Evolutionary conservation across 2,113 vertebrate species (phyloP).

Genomic region (Colossoma macropomum): DNA sequence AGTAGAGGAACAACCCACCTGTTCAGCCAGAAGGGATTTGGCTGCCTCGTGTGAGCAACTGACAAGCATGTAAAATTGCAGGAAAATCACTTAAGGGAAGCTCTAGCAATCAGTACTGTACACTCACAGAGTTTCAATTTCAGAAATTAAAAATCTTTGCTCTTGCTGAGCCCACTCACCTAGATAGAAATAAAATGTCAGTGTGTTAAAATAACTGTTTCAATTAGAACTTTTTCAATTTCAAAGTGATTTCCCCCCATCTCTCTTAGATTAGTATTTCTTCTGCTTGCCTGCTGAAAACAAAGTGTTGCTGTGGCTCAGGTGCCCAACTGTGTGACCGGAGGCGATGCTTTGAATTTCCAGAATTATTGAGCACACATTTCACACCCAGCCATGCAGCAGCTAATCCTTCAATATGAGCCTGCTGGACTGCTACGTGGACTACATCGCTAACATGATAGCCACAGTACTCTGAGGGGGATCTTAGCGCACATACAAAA

Average conservation of each 20-base stretch:
- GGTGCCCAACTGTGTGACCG: conserved; percentile 4
- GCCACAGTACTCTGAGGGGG: not conserved
- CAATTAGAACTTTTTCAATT: conserved; percentile 27
- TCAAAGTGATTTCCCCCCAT: conserved; percentile 10
- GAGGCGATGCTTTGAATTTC: conserved; percentile 34
- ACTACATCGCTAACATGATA: conserved; percentile 9
- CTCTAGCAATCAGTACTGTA: not conserved
- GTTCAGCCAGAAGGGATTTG: not conserved
- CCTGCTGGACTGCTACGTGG: conserved; percentile 17
- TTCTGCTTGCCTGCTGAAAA: conserved; percentile 14
- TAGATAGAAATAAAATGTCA: conserved; percentile 5
- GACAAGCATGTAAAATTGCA: not conserved
- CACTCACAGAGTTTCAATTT: not conserved
- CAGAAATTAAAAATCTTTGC: conserved; percentile 9
- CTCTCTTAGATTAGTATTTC: not conserved
- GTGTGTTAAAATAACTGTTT: not conserved
- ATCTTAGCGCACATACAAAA: not conserved
- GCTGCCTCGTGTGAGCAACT: not conserved
- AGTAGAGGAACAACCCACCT: not conserved
- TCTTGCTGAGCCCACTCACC: not conserved
- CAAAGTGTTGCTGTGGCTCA: conserved; percentile 12
- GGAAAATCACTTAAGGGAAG: conserved; percentile 4
- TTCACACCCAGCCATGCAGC: conserved; percentile 20
- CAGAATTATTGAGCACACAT: conserved; percentile 26
- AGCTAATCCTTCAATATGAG: conserved; percentile 12